Conservation (phyloP, 2,888 invertebrate genomes). For the Epinotia ramella region DNA sequence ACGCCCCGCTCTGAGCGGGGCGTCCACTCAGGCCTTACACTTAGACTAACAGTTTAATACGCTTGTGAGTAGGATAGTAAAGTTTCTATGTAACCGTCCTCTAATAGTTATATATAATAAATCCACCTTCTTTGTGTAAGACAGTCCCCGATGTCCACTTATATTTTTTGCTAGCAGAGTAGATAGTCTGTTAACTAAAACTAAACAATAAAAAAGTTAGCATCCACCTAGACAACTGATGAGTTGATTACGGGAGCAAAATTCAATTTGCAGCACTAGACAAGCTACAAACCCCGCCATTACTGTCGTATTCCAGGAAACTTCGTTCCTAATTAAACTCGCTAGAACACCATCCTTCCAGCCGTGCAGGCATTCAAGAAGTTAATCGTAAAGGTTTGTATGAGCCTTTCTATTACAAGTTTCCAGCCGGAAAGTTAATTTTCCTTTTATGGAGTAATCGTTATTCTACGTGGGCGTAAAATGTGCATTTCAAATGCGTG, state of each 20-base stretch:
- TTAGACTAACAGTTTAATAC: too few relatives aligned
- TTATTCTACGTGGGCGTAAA: neutral
- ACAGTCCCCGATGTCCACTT: too few relatives aligned
- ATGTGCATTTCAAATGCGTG: neutral
- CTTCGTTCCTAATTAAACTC: conserved; percentile 23
- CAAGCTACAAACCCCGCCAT: neutral
- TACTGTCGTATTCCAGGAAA: conserved; percentile 1
- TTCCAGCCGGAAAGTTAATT: neutral
- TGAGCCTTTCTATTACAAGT: conserved; percentile 5
- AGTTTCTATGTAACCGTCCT: too few relatives aligned
- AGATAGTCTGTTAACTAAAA: too few relatives aligned
- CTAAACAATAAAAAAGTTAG: neutral
- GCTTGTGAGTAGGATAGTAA: too few relatives aligned
- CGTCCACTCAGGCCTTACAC: too few relatives aligned
- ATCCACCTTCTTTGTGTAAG: too few relatives aligned
- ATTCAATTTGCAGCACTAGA: neutral
- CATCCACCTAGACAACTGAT: neutral
- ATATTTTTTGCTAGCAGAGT: too few relatives aligned
- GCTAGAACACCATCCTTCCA: neutral
- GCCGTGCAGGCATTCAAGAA: conserved; percentile 15
- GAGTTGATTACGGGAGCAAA: neutral
- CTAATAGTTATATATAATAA: too few relatives aligned
- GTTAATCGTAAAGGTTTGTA: conserved; percentile 4
- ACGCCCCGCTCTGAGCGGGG: too few relatives aligned
- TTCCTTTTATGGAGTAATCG: neutral